phyloP scores from a whole-genome alignment of 2,888 invertebrate genomes.

The Chloroclysta siterata region DNA sequence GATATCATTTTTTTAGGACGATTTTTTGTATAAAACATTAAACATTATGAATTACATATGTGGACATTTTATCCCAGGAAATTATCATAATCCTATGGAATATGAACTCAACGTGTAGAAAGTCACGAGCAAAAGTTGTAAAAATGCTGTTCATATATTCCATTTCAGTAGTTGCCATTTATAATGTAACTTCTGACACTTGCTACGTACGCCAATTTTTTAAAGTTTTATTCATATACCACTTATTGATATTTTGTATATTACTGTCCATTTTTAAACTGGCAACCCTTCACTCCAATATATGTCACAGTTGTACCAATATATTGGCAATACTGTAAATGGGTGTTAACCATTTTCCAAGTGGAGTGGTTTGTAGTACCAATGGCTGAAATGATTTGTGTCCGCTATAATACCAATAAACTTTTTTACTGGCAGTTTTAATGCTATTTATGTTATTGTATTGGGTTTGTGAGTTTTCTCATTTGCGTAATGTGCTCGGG shows the following conservation, averaged over 20 bases:
- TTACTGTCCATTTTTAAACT: neutral
- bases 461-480: constrained; percentile 22
- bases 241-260: too few species aligned
- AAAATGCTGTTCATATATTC: too few species aligned
- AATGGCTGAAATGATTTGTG: constrained; percentile 23
- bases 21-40: neutral
- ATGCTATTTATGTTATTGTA: constrained; percentile 19
- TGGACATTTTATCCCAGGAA: too few species aligned
- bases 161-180: too few species aligned
- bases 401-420: constrained; percentile 19
- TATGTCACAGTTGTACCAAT: constrained; percentile 37
- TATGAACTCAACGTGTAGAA: too few species aligned
- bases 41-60: neutral
- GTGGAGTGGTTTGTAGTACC: constrained; percentile 17
- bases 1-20: neutral
- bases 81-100: too few species aligned
- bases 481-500: constrained; percentile 16
- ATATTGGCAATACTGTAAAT: constrained; percentile 50
- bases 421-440: constrained; percentile 25
- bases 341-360: constrained; percentile 44
- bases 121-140: too few species aligned
- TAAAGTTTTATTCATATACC: too few species aligned
- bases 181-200: too few species aligned
- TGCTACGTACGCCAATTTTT: too few species aligned
- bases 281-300: constrained; percentile 25